These are phyloP conservation scores for Pterocles gutturalis DNA, from an alignment of 2,113 vertebrate species.

Conservation along the genomic window DNA sequence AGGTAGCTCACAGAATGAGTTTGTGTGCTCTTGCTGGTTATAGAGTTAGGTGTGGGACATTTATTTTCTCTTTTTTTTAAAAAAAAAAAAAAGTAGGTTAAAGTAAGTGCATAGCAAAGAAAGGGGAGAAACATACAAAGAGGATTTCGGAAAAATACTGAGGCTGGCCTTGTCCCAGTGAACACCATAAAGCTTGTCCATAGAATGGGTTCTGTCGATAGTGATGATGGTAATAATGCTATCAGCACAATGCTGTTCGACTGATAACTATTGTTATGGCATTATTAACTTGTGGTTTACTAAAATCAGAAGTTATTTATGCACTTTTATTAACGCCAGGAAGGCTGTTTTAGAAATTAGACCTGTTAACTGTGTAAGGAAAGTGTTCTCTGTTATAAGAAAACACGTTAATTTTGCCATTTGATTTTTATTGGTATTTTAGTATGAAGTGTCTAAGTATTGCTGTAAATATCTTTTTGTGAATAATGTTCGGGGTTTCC, in stretches of 20 bases:
- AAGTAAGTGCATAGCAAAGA: not conserved
- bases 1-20: not conserved
- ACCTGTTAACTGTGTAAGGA: not conserved
- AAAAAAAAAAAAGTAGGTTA: not conserved
- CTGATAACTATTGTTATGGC: not conserved
- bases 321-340: not conserved
- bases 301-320: not conserved
- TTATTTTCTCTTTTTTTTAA: not conserved
- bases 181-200: not conserved
- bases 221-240: not conserved
- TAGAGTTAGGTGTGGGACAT: not conserved
- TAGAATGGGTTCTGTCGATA: not conserved
- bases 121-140: not conserved
- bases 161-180: not conserved
- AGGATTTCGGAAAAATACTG: not conserved
- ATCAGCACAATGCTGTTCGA: not conserved
- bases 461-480: not conserved
- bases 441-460: not conserved
- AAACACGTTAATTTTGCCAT: not conserved
- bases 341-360: not conserved
- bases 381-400: not conserved
- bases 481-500: not conserved
- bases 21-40: not conserved
- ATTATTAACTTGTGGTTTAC: not conserved
- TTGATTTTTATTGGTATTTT: not conserved